Base-by-base conservation (phyloP, 2,113 vertebrate genomes). In the Puntigrus tetrazona region DNA sequence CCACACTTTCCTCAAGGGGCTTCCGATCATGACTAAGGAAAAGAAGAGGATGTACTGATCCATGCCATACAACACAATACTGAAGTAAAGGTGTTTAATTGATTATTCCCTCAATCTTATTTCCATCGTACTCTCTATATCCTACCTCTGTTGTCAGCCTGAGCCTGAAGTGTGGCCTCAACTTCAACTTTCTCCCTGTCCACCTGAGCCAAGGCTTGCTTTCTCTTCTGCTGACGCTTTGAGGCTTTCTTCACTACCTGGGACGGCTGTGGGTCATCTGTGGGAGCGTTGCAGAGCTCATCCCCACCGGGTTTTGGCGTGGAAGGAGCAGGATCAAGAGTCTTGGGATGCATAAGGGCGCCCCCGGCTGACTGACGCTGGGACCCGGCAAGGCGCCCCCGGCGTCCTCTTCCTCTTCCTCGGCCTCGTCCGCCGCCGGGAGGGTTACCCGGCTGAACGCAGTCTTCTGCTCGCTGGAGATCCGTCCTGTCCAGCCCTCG, bases 11-110 rank as follows among this genome's bases (percentile, higher is more conserved):
- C 87, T 45, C 31, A 38, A 34, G n/a, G 82, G 9, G 82, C 84
- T 85, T 25, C 87, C 87, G 25, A 88, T 88, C 84, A 86, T 82
- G 8, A 88, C 87, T 88, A 84, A 47, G 34, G 7, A 9, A 29
- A 52, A 7, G 13, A 57, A 8, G 5, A 50, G 5, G 18, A 59
- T 18, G 7, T 38, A 25, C 0, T 38, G 4, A 7, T 14, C 1
- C 27, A 29, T 38, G 36, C 38, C 22, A n/a, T 38, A n/a, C 5
- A 67, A 20, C 7, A 36, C 4, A n/a, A n/a, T n/a, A n/a, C n/a
- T 34, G 7, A 65, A 65, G 29, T 8, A 3, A 34, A n/a, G n/a
- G 6, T 14, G 29, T 29, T 29, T 2, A 16, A 63, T 7, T 29
- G 13, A 29, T 7, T 3, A 65, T 65, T 65, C 6, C 27, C 16